Evolutionary conservation across 2,888 invertebrate genomes (phyloP), one percentile per base, ranked within the genome.

Genomic region (Abrostola tripartita): DNA sequence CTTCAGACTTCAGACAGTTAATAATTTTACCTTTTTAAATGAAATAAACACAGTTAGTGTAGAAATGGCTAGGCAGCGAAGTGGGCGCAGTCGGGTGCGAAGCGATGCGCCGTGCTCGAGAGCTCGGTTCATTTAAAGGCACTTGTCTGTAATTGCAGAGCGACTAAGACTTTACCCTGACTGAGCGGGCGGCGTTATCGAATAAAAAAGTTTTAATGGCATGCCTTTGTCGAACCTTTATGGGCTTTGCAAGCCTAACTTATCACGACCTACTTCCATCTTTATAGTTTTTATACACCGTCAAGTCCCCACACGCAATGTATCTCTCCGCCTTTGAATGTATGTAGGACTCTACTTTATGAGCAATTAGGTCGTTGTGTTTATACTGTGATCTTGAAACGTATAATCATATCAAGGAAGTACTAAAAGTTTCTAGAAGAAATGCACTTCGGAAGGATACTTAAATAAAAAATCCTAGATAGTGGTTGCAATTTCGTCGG

Each of bases 141-240:
- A 92, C 93, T 94, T 93, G 92, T 92, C 93, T 90, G 91, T 94
- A 94, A 94, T 94, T 94, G 94, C 92, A 90, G 88, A 90, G 88
- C 88, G 89, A 90, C 92, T 92, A 93, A 93, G 93, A 91, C 92
- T 91, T 86, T 87, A 88, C 88, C 87, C 85, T 85, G 81, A 83
- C 85, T 82, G 89, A 90, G 88, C 90, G 86, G 84, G 85, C 85
- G 82, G 83, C 89, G 88, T 90, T 88, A 90, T 85, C 89, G 85
- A 90, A 90, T 90, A 91, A 92, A 92, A 93, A 92, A 92, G 87
- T 92, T 92, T 92, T 93, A 93, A 93, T 93, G 89, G 88, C 86
- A 87, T 85, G 85, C 86, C 87, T 90, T 90, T 88, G 85, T 88
- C 85, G 79, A 85, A 75, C 74, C 69, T 67, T 72, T 70, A 65